Base-by-base conservation (phyloP, 2,888 invertebrate genomes). In the Mythimna loreyi region DNA sequence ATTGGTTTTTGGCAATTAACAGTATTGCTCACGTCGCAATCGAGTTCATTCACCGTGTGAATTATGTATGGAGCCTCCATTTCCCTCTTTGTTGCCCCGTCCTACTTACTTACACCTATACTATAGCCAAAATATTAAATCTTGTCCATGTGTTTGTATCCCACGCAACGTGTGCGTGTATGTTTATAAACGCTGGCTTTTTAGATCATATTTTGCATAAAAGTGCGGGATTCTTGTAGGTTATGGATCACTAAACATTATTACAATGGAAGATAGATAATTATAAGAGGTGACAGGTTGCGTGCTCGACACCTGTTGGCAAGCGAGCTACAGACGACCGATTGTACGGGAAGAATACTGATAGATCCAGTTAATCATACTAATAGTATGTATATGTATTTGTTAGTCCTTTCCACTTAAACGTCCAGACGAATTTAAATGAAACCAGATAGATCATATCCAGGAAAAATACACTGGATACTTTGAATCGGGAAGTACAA, bases 1-100 rank as follows among this genome's bases (percentile, higher is more conserved):
- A 96, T 96, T 96, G 96, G 95, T 96, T 96, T 96, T 96, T 96
- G 96, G 95, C 95, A 96, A 96, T 96, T 96, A 96, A 91, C 96
- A 93, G 94, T 95, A 95, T 95, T 95, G 94, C 93, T 92, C 94
- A 93, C 93, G 91, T 92, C 90, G 92, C 92, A 93, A 92, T 93
- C 92, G 94, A 89, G 96, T 92, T 94, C 94, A 94, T 95, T 93
- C 95, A 93, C 92, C 94, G 91, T 94, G 92, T 96, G 94, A 96
- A 96, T 94, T 96, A 95, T 95, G 96, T 95, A 95, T 95, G 92
- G 91, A 84, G 89, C 92, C 89, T 89, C 90, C 89, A 88, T 89
- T 92, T 91, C 89, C 90, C 94, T 92, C 92, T 94, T 93, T 93
- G 92, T 94, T 94, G 88, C 86, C 83, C 85, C 83, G 83, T 82